Evolutionary conservation across 1,140 invertebrate species (phyloP), one percentile per base, ranked within the genome.

Genomic region (Neotoxoptera formosana): DNA sequence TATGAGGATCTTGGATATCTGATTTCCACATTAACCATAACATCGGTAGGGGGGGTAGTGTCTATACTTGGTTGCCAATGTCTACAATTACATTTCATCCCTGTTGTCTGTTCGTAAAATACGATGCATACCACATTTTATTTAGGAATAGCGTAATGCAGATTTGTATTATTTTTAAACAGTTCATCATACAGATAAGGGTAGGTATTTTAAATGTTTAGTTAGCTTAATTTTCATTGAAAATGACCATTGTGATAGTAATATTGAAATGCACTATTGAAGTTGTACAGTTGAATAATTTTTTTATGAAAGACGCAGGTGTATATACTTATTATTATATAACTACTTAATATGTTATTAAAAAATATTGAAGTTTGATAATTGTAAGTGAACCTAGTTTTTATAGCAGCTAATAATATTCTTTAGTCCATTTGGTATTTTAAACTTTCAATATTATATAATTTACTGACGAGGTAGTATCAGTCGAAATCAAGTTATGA

Each of bases 81-180:
- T 60, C 36, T 41, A 23, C 34, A 60, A 90, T 90, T 90, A 60
- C 60, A 90, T 90, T 36, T 90, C 88, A 60, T 60, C 47, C 53
- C 88, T 25, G 9, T 60, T 60, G 53, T 45, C 23, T 90, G 45
- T n/a, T 34, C n/a, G 9, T 34, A 23, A 60, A 56, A 90, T 36
- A 41, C 36, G 9, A 83, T 36, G 20, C 8, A 21, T 34, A 36
- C 1, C 34, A 83, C 36, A 36, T 83, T 36, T 67, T 67, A 30
- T 67, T n/a, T 67, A n/a, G 9, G 30, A 76, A 76, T n/a, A 76
- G 4, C 6, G 30, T 76, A n/a, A n/a, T 67, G 11, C 60, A 76
- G 14, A 76, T 76, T n/a, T 76, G 30, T 76, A 20, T 76, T 17
- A 76, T 76, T 20, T n/a, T 76, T 17, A n/a, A 76, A 67, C 30